Base-by-base conservation (phyloP, 1,140 invertebrate genomes). In the Drosophila eugracilis region DNA sequence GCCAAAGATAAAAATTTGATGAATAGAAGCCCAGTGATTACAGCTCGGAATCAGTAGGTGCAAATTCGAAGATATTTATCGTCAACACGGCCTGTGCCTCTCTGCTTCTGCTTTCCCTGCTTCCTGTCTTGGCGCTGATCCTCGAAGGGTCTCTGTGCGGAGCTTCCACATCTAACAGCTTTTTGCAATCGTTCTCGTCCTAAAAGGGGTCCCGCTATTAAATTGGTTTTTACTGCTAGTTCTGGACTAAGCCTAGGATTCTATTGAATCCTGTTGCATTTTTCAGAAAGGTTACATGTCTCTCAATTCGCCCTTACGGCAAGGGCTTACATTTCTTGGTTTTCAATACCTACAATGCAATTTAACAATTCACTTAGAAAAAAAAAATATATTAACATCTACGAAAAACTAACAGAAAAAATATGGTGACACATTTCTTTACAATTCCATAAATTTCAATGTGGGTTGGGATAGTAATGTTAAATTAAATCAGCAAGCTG, bases 301-400 rank as follows among this genome's bases (percentile, higher is more conserved):
- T 55, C 63, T 55, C 30, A n/a, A 17, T 21, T 12, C 30, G n/a
- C 26, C 39, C 26, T 70, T 47, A 22, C 10, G 24, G n/a, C 28
- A 49, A 34, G 44, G 15, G 26, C 50, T 49, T 70, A 72, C 69
- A 72, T 32, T n/a, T 59, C 17, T 50, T 7, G n/a, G 22, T 30
- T 47, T 36, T 53, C 42, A 42, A 47, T n/a, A 28, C 42, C 41
- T 58, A 47, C 44, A 70, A 41, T 30, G 14, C 4, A 36, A 22
- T 24, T 26, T 44, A 7, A 66, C 44, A 71, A 49, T 55, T 30
- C 14, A 6, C 21, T 42, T 21, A n/a, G 9, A 44, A 41, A 4
- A 9, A 32, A 62, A 19, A 24, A 14, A 60, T 26, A 7, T 4
- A 30, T 22, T 17, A 22, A 24, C 12, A 30, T 17, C 3, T 24